These are phyloP conservation scores for Standfussiana lucernea DNA, from an alignment of 2,888 invertebrate species.

Conservation along the genomic window DNA sequence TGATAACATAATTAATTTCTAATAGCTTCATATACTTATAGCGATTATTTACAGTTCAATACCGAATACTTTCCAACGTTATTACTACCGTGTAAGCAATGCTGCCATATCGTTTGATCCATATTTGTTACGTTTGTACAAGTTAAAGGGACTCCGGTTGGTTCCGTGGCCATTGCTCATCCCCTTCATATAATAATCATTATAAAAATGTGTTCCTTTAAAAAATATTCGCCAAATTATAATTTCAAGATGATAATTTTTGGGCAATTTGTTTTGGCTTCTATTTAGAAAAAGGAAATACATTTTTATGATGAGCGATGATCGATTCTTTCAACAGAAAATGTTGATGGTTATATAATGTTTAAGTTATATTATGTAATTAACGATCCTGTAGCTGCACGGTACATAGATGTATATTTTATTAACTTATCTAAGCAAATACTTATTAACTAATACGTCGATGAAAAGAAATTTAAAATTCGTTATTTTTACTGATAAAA, in stretches of 20 bases:
- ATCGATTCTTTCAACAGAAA: constrained; percentile 16
- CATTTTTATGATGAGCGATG: constrained; percentile 21
- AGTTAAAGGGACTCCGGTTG: constrained; percentile 22
- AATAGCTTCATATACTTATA: constrained; percentile 86
- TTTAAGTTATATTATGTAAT: constrained; percentile 17
- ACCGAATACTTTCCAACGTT: constrained; percentile 76
- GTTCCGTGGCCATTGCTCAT: constrained; percentile 26
- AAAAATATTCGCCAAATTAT: constrained; percentile 21
- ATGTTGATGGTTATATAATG: constrained; percentile 14
- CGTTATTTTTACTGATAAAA: constrained; percentile 77
- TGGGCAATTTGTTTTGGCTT: constrained; percentile 26
- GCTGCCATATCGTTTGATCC: constrained; percentile 64
- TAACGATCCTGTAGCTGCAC: constrained; percentile 42
- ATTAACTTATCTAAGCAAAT: constrained; percentile 62
- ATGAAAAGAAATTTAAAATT: constrained; percentile 80
- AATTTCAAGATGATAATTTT: neutral
- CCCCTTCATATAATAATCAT: constrained; percentile 8
- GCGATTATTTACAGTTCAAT: constrained; percentile 86
- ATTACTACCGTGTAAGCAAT: constrained; percentile 76
- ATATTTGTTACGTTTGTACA: constrained; percentile 52
- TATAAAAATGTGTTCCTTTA: constrained; percentile 24
- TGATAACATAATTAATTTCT: constrained; percentile 87
- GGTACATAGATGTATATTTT: constrained; percentile 42
- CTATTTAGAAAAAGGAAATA: constrained; percentile 11
- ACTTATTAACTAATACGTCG: constrained; percentile 70